A percentile compares a stretch with the other conserved stretches of the same genome.
Evolutionary conservation across 2,797 vertebrate species (phyloP).

Genomic region (Pyrocephalus nanus): DNA sequence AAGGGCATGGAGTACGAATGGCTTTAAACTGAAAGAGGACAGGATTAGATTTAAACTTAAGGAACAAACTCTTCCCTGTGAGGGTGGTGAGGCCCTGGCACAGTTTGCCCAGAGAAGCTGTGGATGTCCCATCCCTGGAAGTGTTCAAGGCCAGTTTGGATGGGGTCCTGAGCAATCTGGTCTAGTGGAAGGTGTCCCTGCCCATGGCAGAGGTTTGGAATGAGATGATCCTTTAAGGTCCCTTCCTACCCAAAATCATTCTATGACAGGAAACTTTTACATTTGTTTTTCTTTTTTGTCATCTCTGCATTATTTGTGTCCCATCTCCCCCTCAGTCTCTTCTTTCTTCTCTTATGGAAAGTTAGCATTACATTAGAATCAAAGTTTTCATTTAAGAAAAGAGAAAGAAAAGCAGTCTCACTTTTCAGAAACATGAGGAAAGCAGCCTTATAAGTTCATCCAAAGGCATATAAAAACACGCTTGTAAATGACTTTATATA

Average conservation of each 20-base stretch:
- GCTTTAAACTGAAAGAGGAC: neutral
- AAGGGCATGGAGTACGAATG: fast-evolving
- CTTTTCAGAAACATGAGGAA: neutral
- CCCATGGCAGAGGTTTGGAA: neutral
- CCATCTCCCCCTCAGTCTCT: neutral
- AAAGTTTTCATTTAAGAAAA: neutral
- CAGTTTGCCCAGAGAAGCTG: neutral
- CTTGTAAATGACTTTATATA: neutral
- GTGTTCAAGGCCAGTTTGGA: neutral
- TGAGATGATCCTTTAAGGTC: neutral
- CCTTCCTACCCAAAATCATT: neutral
- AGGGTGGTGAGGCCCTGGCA: neutral
- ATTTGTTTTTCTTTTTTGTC: neutral
- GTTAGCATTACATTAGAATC: neutral
- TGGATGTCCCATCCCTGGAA: neutral
- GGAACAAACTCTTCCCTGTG: neutral
- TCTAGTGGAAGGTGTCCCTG: neutral
- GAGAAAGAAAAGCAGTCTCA: neutral
- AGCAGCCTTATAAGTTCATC: neutral
- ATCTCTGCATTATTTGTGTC: neutral
- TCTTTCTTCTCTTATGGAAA: neutral
- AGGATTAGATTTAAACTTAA: neutral
- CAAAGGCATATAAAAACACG: neutral
- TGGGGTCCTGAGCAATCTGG: neutral
- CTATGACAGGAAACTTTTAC: neutral